Base-by-base conservation (phyloP, 2,888 invertebrate species). In the Tribolium freemani region DNA sequence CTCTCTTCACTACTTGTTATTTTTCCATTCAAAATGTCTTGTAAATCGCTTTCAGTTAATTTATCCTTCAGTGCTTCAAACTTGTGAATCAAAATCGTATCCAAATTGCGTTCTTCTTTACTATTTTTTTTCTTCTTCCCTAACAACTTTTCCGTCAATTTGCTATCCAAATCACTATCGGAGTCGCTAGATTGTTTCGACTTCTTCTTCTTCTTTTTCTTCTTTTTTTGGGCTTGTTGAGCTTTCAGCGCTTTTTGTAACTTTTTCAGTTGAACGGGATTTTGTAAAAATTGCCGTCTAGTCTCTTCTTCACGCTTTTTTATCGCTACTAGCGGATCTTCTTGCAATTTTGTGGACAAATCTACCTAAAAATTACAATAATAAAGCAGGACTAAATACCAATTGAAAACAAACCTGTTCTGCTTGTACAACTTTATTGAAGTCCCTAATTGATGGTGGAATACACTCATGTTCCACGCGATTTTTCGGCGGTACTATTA, bases 301-400 rank as follows among this genome's bases (percentile, higher is more conserved):
- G 94, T 93, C 82, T 98, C 97, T 83, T 96, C 92, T 87, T 98
- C 97, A 67, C 94, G 91, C 83, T 96, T 94, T 81, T 94, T 95
- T 5, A 98, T 97, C 2, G 94, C 90, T 83, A 96, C 92, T 45
- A 98, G 86, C 0, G 98, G 98, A 88, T 98, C 98, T 86, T 98
- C 98, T 83, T 97, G 91, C 75, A 97, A 89, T 87, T 98, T 98
- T 13, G 96, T 91, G 53, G 91, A 92, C 81, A 97, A 88, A 85
- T 98, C 97, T 8, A 97, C 94, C 87, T 95, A 93, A 64, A 92
- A 90, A 48, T 4, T 11, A 16, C 3, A 48, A n/a, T 56, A 53
- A 5, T 30, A 88, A 88, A 70, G 89, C 86, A 38, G 44, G 21
- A 5, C 38, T 30, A 53, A 13, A 46, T 10, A 6, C 26, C 3